phyloP scores from a whole-genome alignment of 2,113 vertebrate genomes.

The Elephas maximus region DNA sequence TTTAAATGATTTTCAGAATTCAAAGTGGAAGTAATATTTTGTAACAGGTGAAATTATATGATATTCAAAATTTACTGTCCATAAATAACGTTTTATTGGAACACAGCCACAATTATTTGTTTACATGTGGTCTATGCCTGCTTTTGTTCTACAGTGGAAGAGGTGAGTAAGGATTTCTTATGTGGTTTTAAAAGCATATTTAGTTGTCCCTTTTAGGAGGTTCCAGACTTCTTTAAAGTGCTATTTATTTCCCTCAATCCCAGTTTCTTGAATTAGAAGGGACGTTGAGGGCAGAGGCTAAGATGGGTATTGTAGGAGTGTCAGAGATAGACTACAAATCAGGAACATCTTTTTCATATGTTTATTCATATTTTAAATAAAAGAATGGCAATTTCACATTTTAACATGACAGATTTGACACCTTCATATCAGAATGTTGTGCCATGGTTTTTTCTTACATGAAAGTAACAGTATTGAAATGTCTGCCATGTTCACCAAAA shows the following conservation, averaged over 20 bases:
- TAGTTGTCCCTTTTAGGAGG: slow-evolving; percentile 28
- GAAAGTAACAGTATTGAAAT: neutral
- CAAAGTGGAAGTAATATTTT: neutral
- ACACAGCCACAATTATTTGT: neutral
- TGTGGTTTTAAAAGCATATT: slow-evolving; percentile 36
- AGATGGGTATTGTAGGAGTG: neutral
- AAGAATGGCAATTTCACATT: neutral
- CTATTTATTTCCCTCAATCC: neutral
- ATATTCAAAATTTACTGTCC: neutral
- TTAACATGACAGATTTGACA: neutral
- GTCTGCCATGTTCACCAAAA: neutral
- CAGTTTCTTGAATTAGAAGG: neutral
- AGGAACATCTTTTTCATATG: neutral
- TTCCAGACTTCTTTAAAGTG: neutral
- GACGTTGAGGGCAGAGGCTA: neutral
- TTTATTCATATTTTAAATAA: neutral
- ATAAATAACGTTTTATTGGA: neutral
- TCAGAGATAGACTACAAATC: neutral
- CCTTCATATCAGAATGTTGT: neutral
- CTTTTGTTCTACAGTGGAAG: neutral
- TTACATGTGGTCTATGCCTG: rapidly evolving
- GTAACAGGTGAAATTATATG: neutral
- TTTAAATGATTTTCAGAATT: slow-evolving; percentile 17
- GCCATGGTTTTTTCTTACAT: neutral
- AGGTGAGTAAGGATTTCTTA: slow-evolving; percentile 47